phyloP scores from a whole-genome alignment of 2,113 vertebrate species.

The Eulemur rufifrons region DNA sequence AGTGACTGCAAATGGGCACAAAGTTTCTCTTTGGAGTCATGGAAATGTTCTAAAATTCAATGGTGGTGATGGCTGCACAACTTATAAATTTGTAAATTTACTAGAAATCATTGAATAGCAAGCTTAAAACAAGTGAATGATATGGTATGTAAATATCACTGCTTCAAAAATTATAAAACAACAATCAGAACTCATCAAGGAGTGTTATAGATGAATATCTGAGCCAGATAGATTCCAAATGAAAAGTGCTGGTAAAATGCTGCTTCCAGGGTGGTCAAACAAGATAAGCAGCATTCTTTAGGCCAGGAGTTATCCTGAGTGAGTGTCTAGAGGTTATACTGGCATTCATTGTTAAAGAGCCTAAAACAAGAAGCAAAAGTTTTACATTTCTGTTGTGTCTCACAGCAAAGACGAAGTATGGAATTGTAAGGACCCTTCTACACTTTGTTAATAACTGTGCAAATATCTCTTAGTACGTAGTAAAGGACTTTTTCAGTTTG shows the following conservation, averaged over 20 bases:
- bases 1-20: not conserved
- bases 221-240: not conserved
- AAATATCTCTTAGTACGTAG: not conserved
- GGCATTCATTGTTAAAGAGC: not conserved
- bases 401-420: not conserved
- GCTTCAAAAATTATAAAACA: conserved; percentile 30
- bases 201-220: not conserved
- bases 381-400: not conserved
- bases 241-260: not conserved
- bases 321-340: not conserved
- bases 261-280: not conserved
- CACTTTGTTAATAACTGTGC: not conserved
- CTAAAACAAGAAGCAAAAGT: not conserved
- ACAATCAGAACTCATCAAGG: not conserved
- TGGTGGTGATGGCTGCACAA: not conserved
- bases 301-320: not conserved
- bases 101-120: not conserved
- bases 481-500: not conserved
- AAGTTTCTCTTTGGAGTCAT: not conserved
- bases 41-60: conserved; percentile 7
- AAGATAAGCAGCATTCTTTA: not conserved
- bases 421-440: not conserved
- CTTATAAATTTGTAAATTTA: not conserved
- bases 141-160: not conserved
- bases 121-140: not conserved